Evolutionary conservation across 2,797 vertebrate genomes (phyloP).

Genomic region (Taeniopygia guttata): DNA sequence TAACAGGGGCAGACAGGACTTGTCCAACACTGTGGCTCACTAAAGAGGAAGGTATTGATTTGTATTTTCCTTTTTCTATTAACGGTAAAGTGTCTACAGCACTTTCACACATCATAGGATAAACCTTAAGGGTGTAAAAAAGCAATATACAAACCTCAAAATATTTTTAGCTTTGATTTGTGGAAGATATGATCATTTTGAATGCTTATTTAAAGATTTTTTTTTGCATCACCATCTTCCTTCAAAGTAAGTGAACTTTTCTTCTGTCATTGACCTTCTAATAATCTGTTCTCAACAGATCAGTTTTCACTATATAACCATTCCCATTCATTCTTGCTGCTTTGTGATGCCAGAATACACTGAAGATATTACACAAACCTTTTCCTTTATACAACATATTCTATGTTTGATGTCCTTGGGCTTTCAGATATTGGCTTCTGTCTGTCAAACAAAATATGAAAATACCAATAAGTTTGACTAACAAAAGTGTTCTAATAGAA

Average conservation of each 20-base stretch:
- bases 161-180: slow-evolving; percentile 10
- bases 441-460: not conserved
- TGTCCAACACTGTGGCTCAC: not conserved
- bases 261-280: not conserved
- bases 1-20: not conserved
- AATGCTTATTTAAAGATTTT: not conserved
- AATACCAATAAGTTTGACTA: not conserved
- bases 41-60: slow-evolving; percentile 52
- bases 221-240: not conserved
- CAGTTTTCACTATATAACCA: not conserved
- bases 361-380: not conserved
- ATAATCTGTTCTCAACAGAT: not conserved
- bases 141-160: slow-evolving; percentile 15
- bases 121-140: slow-evolving; percentile 29
- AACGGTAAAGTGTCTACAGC: not conserved
- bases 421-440: not conserved
- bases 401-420: not conserved
- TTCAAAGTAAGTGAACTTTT: not conserved
- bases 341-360: not conserved
- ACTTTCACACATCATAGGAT: slow-evolving; percentile 36
- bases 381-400: not conserved
- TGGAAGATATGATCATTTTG: not conserved
- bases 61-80: slow-evolving; percentile 43
- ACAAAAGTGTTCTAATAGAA: not conserved
- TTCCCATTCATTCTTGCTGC: not conserved